A percentile compares a stretch with the other conserved stretches of the same genome.
These are phyloP conservation scores for Mionectes macconnelli DNA, from an alignment of 2,113 vertebrate species.

Conservation along the genomic window DNA sequence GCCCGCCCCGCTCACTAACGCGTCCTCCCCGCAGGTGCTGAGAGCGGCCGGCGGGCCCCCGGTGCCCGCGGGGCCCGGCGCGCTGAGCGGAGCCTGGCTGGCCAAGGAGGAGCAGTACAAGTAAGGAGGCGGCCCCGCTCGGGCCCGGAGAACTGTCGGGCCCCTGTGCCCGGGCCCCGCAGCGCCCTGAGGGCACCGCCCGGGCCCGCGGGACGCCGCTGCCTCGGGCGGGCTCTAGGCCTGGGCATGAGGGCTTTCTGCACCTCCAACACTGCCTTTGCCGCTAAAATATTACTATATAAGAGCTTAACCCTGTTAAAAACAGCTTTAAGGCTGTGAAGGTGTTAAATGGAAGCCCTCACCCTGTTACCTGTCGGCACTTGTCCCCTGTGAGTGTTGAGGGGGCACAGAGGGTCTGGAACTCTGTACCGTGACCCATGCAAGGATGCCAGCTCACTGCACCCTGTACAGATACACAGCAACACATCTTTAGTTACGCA, in stretches of 20 bases:
- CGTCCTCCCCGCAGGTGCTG: background rate
- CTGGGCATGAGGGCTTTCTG: background rate
- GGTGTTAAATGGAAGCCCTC: background rate
- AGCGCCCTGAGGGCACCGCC: background rate
- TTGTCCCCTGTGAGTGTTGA: background rate
- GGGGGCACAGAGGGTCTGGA: accelerated
- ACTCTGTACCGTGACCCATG: background rate
- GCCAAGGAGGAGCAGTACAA: slow-evolving; percentile 85
- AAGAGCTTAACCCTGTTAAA: background rate
- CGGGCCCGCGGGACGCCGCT: background rate
- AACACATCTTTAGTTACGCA: background rate
- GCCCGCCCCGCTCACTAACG: background rate
- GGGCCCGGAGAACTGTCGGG: background rate
- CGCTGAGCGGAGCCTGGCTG: slow-evolving; percentile 60
- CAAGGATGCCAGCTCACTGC: background rate
- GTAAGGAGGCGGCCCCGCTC: slow-evolving; percentile 67
- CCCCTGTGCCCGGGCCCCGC: background rate
- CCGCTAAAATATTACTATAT: background rate
- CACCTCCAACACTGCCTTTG: background rate
- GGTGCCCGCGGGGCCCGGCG: background rate
- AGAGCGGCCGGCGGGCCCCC: background rate
- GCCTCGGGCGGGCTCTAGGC: background rate
- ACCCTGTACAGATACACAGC: accelerated
- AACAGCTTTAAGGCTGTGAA: background rate
- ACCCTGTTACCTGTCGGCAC: background rate